These are phyloP conservation scores for Xenopus tropicalis DNA, from an alignment of 2,113 vertebrate species.

Conservation along the genomic window DNA sequence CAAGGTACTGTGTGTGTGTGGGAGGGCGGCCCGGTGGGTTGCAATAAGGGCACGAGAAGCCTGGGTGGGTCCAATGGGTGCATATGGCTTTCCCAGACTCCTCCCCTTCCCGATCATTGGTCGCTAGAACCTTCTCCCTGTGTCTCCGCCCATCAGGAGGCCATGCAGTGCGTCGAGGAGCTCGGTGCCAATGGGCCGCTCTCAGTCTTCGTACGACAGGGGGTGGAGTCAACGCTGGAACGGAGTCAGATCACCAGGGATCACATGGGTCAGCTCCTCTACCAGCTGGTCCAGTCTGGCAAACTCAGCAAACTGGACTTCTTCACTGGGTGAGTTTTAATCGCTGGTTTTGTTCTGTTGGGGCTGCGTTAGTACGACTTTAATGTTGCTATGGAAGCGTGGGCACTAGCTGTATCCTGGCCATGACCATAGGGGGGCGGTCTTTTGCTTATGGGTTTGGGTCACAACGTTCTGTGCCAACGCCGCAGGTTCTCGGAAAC, in stretches of 20 bases:
- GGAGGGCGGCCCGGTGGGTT: too few species aligned
- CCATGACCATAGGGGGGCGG: too few species aligned
- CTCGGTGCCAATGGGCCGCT: constrained; percentile 72
- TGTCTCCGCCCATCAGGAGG: constrained; percentile 71
- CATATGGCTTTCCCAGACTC: too few species aligned
- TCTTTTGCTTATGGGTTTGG: too few species aligned
- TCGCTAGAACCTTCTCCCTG: too few species aligned
- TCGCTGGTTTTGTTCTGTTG: not conserved
- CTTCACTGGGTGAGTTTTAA: constrained; percentile 87
- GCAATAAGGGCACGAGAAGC: too few species aligned
- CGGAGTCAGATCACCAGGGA: constrained; percentile 92
- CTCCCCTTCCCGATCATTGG: too few species aligned
- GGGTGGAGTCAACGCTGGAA: constrained; percentile 94
- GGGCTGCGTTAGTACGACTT: too few species aligned
- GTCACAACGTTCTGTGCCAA: not conserved
- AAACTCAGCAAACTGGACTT: constrained; percentile 83
- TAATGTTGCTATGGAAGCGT: too few species aligned
- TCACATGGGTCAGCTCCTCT: constrained; percentile 89
- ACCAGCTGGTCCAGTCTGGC: constrained; percentile 81
- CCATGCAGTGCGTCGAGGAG: constrained; percentile 90
- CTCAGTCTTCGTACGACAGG: constrained; percentile 81
- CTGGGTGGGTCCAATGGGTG: too few species aligned
- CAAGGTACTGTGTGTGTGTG: constrained; percentile 67
- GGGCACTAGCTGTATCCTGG: too few species aligned
- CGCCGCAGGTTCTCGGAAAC: constrained; percentile 83